Evolutionary conservation across 1,140 invertebrate genomes (phyloP), one percentile per base, ranked within the genome.

Genomic region (Achroia grisella): DNA sequence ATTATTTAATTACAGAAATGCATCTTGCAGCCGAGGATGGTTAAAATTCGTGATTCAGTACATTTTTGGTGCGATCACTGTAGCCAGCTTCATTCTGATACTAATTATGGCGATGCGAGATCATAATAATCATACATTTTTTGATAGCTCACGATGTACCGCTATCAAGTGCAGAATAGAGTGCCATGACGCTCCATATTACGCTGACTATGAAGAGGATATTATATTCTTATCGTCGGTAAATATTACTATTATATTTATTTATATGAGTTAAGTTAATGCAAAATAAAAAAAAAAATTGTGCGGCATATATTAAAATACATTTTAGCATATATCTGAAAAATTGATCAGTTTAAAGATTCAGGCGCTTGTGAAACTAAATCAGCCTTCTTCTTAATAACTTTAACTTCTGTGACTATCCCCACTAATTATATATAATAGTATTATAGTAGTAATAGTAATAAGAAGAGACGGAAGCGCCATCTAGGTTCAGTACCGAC

Each of bases 21-120:
- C 75, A 29, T 81, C 79, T 41, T 83, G 77, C 47, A 73, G 58
- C 40, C 54, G 61, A 4, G 72, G 76, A 12, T 82, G 78, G 76
- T 44, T 82, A 0, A 61, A 67, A 10, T 13, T 73, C 11, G 33
- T 69, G 2, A 67, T 81, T 0, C 77, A 84, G 36, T 53, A 49
- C 1, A 54, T 65, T 10, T 81, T 79, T 37, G 73, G 73, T 0
- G 36, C 54, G 0, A 61, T 84, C 8, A 82, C 71, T 0, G 74
- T 80, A 3, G 39, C 56, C 5, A 84, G 80, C 40, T 84, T 82
- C 45, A 61, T 80, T 4, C 42, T 84, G 8, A 82, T 84, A 28
- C 32, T 80, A 0, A 5, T 63, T 4, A 71, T 80, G 69, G 44
- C 76, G 4, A 34, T 67, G 3, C 27, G 23, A 13, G 10, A 28